Evolutionary conservation across 1,140 invertebrate species (phyloP).

Genomic region (Harpegnathos saltator): DNA sequence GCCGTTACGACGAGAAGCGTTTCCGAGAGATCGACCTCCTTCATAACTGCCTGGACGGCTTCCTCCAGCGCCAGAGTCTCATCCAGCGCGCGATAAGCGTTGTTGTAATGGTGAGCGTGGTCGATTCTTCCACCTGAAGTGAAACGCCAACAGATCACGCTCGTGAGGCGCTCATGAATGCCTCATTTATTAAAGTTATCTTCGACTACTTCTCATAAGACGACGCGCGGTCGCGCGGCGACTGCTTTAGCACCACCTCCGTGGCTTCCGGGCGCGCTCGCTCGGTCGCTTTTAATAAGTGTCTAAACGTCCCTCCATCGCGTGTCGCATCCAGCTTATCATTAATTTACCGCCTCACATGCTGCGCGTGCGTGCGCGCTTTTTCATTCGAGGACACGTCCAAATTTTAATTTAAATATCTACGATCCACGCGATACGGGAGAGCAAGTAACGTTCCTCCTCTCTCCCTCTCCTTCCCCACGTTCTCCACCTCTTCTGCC

Average conservation of each 20-base stretch:
- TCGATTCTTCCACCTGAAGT: constrained; percentile 92
- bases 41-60: constrained; percentile 89
- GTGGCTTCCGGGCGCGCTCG: neutral
- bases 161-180: constrained; percentile 35
- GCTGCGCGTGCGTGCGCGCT: too few species aligned
- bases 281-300: neutral
- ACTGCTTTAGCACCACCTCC: neutral
- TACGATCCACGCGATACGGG: too few species aligned
- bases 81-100: constrained; percentile 91
- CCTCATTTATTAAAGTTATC: constrained; percentile 56
- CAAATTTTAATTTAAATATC: too few species aligned
- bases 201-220: constrained; percentile 44
- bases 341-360: neutral
- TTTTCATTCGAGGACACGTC: too few species aligned
- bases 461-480: too few species aligned
- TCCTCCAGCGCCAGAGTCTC: constrained; percentile 92
- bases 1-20: constrained; percentile 93
- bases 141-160: constrained; percentile 52
- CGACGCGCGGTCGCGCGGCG: neutral
- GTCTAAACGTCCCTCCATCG: neutral
- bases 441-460: too few species aligned
- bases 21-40: constrained; percentile 89
- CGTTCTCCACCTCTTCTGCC: too few species aligned
- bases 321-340: neutral
- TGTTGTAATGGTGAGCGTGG: constrained; percentile 93